Evolutionary conservation across 2,797 vertebrate species (phyloP).

Genomic region (Ispidina lecontei): DNA sequence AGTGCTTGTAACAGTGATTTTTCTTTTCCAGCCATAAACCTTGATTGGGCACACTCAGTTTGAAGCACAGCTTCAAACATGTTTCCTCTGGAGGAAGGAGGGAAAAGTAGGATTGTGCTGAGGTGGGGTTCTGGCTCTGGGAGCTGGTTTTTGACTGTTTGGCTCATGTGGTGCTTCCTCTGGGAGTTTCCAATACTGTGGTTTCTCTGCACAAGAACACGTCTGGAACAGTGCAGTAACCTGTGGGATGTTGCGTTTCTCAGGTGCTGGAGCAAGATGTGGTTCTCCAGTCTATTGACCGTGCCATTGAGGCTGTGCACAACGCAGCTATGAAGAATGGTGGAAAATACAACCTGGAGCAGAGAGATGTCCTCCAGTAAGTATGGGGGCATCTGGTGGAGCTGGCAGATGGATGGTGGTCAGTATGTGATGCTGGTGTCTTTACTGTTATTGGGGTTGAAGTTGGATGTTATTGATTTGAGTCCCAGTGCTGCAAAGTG

Average conservation of each 20-base stretch:
- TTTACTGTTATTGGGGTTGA: background rate
- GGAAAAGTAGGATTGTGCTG: background rate
- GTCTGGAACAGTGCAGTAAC: background rate
- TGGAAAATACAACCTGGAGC: conserved; percentile 98
- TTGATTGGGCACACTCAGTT: background rate
- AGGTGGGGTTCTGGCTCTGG: background rate
- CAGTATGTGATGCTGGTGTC: background rate
- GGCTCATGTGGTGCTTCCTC: rapidly evolving
- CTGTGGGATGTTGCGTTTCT: background rate
- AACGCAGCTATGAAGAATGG: conserved; percentile 95
- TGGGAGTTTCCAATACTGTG: background rate
- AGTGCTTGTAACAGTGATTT: background rate
- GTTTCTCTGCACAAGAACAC: background rate
- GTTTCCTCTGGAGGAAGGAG: background rate
- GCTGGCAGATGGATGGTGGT: background rate
- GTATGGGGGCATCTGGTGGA: conserved; percentile 26
- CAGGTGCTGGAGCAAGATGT: conserved; percentile 92
- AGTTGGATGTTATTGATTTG: rapidly evolving
- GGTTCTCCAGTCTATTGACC: conserved; percentile 95
- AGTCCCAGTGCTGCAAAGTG: background rate
- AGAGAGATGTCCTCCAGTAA: conserved; percentile 97
- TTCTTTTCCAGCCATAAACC: background rate
- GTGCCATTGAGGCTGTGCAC: conserved; percentile 96
- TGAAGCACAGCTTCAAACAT: background rate
- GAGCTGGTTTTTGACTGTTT: background rate